Conservation (phyloP, 2,888 invertebrate genomes). For the Apamea monoglypha region DNA sequence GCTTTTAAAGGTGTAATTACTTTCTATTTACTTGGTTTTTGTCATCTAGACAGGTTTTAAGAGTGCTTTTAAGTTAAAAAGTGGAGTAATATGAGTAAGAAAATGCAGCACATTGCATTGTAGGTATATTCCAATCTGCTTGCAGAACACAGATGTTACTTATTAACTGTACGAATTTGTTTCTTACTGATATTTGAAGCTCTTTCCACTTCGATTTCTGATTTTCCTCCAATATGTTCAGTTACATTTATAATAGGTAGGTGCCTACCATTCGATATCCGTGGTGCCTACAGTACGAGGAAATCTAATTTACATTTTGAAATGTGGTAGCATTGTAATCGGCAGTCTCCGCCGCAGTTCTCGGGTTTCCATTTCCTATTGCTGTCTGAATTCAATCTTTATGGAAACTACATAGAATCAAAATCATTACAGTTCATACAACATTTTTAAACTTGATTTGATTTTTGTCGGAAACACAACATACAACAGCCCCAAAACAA, state of each 20-base stretch:
- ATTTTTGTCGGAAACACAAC: background rate
- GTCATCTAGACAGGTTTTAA: constrained; percentile 25
- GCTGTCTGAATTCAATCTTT: constrained; percentile 15
- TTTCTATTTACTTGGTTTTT: constrained; percentile 42
- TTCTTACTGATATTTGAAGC: constrained; percentile 4
- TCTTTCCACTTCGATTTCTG: constrained; percentile 12
- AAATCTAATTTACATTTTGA: constrained; percentile 22
- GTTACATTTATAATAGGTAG: background rate
- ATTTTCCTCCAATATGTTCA: constrained; percentile 8
- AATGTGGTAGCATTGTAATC: constrained; percentile 23
- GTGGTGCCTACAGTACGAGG: background rate
- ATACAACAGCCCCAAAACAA: background rate
- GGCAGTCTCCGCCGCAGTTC: constrained; percentile 11
- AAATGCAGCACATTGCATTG: background rate
- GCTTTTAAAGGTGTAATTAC: constrained; percentile 36
- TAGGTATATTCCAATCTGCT: constrained; percentile 2
- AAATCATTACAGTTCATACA: background rate
- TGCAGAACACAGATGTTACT: background rate
- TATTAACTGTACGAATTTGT: background rate
- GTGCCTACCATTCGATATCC: background rate
- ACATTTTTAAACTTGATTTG: background rate
- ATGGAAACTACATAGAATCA: background rate
- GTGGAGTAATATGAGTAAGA: background rate
- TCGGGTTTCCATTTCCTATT: constrained; percentile 24
- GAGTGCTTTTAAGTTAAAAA: constrained; percentile 9